Conservation (phyloP, 2,113 vertebrate genomes). For the Trematomus loennbergii region DNA sequence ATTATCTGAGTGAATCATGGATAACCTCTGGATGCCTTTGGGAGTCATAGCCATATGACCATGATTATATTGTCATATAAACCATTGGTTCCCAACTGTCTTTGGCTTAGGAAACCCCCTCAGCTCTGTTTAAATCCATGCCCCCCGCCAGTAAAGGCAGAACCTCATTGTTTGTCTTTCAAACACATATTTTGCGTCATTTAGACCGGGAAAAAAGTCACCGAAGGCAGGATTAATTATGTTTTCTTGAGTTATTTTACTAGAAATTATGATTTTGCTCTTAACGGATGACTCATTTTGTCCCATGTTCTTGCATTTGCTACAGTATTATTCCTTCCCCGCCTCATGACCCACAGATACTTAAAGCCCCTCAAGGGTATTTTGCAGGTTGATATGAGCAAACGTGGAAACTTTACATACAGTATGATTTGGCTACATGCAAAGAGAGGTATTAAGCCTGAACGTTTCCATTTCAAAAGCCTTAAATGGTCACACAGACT, state of each 20-base stretch:
- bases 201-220: slow-evolving; percentile 22
- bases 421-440: neutral
- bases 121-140: slow-evolving; percentile 36
- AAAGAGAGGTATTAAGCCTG: neutral
- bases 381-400: slow-evolving; percentile 31
- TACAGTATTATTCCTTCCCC: slow-evolving; percentile 37
- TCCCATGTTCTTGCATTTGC: slow-evolving; percentile 17
- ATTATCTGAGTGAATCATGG: slow-evolving; percentile 77
- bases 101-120: slow-evolving; percentile 53
- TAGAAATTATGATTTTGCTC: slow-evolving; percentile 61
- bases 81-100: slow-evolving; percentile 62
- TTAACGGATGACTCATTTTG: slow-evolving; percentile 61
- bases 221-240: slow-evolving; percentile 55
- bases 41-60: slow-evolving; percentile 65
- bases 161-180: slow-evolving; percentile 63
- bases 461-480: slow-evolving; percentile 20
- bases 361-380: slow-evolving; percentile 10
- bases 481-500: slow-evolving; percentile 41
- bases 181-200: slow-evolving; percentile 50
- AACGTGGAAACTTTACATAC: slow-evolving; percentile 33
- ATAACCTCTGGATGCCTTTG: slow-evolving; percentile 74
- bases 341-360: slow-evolving; percentile 35
- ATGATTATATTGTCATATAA: slow-evolving; percentile 76
- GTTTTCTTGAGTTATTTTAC: slow-evolving; percentile 53
- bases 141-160: slow-evolving; percentile 29